phyloP scores from a whole-genome alignment of 1,140 invertebrate genomes.

The Copidosoma floridanum region DNA sequence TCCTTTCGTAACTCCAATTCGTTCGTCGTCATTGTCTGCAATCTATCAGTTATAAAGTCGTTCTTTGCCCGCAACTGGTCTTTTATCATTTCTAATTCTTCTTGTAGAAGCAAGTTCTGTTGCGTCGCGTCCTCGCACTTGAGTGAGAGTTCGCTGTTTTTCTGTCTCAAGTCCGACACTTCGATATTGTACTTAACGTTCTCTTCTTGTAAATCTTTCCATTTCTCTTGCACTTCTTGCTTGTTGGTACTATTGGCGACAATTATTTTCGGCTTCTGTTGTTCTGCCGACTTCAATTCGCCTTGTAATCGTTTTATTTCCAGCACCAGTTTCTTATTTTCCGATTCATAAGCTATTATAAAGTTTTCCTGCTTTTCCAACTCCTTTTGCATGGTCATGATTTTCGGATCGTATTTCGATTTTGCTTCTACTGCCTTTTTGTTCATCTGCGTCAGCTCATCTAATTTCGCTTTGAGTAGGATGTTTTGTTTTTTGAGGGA shows the following conservation, averaged over 20 bases:
- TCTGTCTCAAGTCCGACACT: constrained; percentile 42
- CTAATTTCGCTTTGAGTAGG: constrained; percentile 47
- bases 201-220: constrained; percentile 50
- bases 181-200: constrained; percentile 46
- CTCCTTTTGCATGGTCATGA: constrained; percentile 43
- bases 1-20: constrained; percentile 47
- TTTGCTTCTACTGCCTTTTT: constrained; percentile 28
- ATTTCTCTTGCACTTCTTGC: constrained; percentile 39
- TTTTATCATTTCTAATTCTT: constrained; percentile 53
- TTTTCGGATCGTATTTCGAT: constrained; percentile 33
- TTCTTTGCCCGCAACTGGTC: constrained; percentile 51
- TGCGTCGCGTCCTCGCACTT: constrained; percentile 49
- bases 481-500: constrained; percentile 52
- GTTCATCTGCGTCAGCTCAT: constrained; percentile 41
- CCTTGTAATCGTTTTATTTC: constrained; percentile 45
- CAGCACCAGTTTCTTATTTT: constrained; percentile 48
- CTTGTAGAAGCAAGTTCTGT: constrained; percentile 46
- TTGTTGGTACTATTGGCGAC: constrained; percentile 28
- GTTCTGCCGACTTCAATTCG: constrained; percentile 40
- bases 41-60: constrained; percentile 47
- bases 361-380: constrained; percentile 48
- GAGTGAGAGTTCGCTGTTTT: constrained; percentile 41
- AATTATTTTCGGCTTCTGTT: constrained; percentile 32
- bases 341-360: constrained; percentile 45
- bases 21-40: constrained; percentile 45